phyloP scores from a whole-genome alignment of 2,113 vertebrate genomes.

The Hoplias malabaricus region DNA sequence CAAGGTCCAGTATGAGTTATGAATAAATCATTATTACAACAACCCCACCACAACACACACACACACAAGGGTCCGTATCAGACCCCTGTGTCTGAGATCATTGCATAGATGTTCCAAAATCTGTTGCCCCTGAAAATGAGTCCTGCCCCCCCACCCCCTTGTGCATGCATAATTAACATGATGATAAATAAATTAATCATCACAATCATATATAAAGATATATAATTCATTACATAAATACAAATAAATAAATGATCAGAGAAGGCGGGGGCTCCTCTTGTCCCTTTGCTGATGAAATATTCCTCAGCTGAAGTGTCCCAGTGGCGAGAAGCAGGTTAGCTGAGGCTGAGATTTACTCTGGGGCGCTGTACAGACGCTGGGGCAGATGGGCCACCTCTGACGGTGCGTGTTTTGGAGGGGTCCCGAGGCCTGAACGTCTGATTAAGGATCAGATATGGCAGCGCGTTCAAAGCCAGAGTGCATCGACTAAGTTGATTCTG shows the following conservation, averaged over 20 bases:
- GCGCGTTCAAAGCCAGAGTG: not conserved
- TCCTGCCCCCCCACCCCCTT: conserved; percentile 25
- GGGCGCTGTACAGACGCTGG: not conserved
- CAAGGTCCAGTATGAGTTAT: conserved; percentile 40
- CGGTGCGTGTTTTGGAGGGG: not conserved
- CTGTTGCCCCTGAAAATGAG: conserved; percentile 42
- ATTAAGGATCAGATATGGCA: conserved; percentile 5
- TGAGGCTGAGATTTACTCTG: not conserved
- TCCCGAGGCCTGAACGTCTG: not conserved
- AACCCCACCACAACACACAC: not conserved
- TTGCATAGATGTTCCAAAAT: conserved; percentile 42
- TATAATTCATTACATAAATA: conserved; percentile 52
- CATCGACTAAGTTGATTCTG: not conserved
- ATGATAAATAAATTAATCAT: conserved; percentile 50
- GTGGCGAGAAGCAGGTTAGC: conserved; percentile 14
- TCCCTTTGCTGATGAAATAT: conserved; percentile 33
- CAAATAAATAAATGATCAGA: conserved; percentile 55
- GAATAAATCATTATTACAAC: conserved; percentile 50
- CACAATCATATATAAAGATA: conserved; percentile 51
- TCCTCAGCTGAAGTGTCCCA: conserved; percentile 1
- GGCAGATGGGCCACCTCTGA: not conserved
- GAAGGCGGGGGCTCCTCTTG: conserved; percentile 21
- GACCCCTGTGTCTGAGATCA: conserved; percentile 42
- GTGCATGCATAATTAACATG: conserved; percentile 43
- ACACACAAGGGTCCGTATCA: conserved; percentile 11